Base-by-base conservation (phyloP, 2,888 invertebrate species). In the Epicampocera succincta region DNA sequence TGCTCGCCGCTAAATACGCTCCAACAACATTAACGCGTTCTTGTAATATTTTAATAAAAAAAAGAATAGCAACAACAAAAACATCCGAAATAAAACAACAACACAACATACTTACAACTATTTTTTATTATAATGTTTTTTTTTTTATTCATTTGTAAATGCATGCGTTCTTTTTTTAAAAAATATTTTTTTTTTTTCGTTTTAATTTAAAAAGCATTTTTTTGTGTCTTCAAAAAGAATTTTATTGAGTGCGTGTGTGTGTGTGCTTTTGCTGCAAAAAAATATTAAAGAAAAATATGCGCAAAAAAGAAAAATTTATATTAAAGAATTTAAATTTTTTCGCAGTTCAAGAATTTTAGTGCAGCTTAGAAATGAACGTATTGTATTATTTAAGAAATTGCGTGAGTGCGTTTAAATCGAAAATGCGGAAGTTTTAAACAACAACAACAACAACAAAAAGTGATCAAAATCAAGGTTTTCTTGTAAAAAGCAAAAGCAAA, bases 1-100 rank as follows among this genome's bases (percentile, higher is more conserved):
- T 82, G 82, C 82, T 82, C 82, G 82, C 82, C 82, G 82, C 82
- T 82, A 78, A 78, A 78, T 75, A 82, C 78, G 82, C 82, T 82
- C 82, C 78, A 82, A 82, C 82, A 78, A 78, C 78, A 78, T 74
- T 69, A 56, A 82, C 78, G 82, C 78, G 82, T 82, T 82, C 82
- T 82, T 82, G 82, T 82, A 78, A 82, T 78, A 78, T 71, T 48
- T 71, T 38, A 48, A 48, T 21, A 74, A 65, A 42, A 48, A 56
- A 5, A 73, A 15, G n/a, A 63, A 75, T 11, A 75, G 58, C 29
- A 61, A 66, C 21, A 75, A 42, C 13, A 60, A 61, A 33, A 61
- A 44, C 29, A 54, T 11, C 15, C 60, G 58, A 21, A 63, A 19
- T 52, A n/a, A n/a, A n/a, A 58, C 48, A 66, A 75, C 50, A 72